Evolutionary conservation across 64 coral and sea anemone species (phyloP), one percentile per base, ranked within the genome.

Genomic region (Stylophora pistillata): DNA sequence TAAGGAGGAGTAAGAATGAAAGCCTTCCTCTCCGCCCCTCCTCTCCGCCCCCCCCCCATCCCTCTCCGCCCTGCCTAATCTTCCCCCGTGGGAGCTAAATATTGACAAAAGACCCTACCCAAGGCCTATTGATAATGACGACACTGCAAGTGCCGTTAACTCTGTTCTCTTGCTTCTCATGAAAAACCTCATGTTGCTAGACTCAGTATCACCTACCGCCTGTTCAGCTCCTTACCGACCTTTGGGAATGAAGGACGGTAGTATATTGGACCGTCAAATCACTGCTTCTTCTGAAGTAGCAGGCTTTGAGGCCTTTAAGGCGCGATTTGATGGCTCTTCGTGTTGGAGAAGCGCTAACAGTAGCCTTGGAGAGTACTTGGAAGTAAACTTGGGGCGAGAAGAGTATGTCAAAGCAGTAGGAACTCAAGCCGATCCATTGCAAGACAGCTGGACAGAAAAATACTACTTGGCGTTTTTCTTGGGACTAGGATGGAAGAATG

Each of bases 271-370:
- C 70, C 15, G 71, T 12, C 59, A 76, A 29, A 91, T 91, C 23
- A 85, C 78, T 1, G 89, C 78, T 58, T 74, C 89, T 4, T 91
- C 89, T 14, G 30, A 72, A 10, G 66, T 68, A 16, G 34, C 55
- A 27, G 55, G 30, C 55, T 91, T 56, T 77, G 33, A 81, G 30
- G 64, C 89, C 9, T 54, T 82, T 56, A 91, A 78, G 78, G 89
- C 54, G 71, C 54, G 89, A 11, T 28, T 53, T 9, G 14, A 72
- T 10, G 89, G 89, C 23, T 13, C 26, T 9, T 91, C 89, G 16
- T 84, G 68, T 16, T 91, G 89, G 89, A 71, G 70, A 56, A 73
- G 64, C 4, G 37, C 78, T 17, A 53, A 26, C 3, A 66, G 73
- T 26, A 72, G 32, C 56, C 29, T 20, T 10, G 81, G 30, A 12